These are phyloP conservation scores for Sebastes steindachneri DNA, from an alignment of 2,797 vertebrate species.

Conservation along the genomic window DNA sequence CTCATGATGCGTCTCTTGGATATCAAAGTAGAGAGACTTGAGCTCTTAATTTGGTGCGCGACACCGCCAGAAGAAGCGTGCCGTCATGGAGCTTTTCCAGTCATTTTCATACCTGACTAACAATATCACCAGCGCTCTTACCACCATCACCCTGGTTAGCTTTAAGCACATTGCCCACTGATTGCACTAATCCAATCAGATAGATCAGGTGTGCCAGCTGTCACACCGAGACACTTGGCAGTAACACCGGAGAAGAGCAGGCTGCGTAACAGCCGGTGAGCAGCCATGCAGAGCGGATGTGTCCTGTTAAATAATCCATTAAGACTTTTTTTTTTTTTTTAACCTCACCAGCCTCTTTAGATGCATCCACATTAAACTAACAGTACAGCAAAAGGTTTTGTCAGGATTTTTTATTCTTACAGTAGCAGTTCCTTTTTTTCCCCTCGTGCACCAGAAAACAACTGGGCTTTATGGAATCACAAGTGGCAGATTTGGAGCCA, in stretches of 20 bases:
- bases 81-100: conserved; percentile 5
- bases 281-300: conserved; percentile 74
- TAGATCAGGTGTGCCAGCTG: conserved; percentile 81
- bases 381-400: conserved; percentile 39
- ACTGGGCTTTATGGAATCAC: conserved; percentile 7
- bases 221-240: conserved; percentile 61
- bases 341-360: conserved; percentile 44
- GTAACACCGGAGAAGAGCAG: conserved; percentile 44
- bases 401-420: conserved; percentile 16
- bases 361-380: conserved; percentile 49
- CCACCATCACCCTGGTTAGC: conserved; percentile 60
- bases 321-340: conserved; percentile 39
- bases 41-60: neutral
- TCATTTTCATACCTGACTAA: conserved; percentile 51
- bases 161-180: conserved; percentile 66
- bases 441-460: neutral
- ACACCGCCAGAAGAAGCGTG: neutral
- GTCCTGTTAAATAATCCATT: conserved; percentile 82
- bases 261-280: conserved; percentile 67
- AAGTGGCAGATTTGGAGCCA: conserved; percentile 50
- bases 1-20: neutral
- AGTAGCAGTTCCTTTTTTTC: neutral
- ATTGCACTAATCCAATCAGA: conserved; percentile 78
- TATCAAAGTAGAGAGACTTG: neutral
- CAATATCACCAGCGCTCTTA: conserved; percentile 17